Base-by-base conservation (phyloP, 2,888 invertebrate genomes). In the Mythimna vitellina region DNA sequence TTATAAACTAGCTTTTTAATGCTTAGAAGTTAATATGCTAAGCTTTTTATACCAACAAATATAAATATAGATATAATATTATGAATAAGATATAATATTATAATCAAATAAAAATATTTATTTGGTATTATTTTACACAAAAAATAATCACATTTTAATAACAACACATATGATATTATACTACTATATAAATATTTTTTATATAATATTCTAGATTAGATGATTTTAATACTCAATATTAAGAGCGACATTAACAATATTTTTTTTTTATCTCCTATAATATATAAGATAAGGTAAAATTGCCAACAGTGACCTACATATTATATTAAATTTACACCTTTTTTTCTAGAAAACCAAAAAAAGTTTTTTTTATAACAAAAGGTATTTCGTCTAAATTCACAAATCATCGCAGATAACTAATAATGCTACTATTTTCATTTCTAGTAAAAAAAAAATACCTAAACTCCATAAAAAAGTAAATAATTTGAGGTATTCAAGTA, bases 401-500 rank as follows among this genome's bases (percentile, higher is more conserved):
- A 42, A 51, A 57, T 20, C 2, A 51, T 22, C 22, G 9, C 9
- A 20, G 29, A 29, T 14, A 2, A 29, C 75, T 49, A 57, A 38
- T 17, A 12, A 62, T 22, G 9, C 35, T 20, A 49, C 2, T 1
- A n/a, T 12, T 63, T 25, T n/a, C 4, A 65, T 46, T 5, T 12
- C 46, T 14, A 56, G 14, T 29, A 4, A 5, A 12, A 35, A 62
- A 53, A 35, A 9, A 25, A 22, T 51, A 51, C 4, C 20, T 42
- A 25, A 35, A 56, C 1, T 9, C 14, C 12, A 58, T 46, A 38
- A 56, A 78, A 0, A 46, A 69, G n/a, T 6, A 56, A 35, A n/a
- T 17, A 63, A 54, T 25, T 17, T 62, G 81, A 79, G 79, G 67
- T 76, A 76, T 76, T 81, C 46, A 46, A 64, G 56, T 66, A 67